phyloP scores from a whole-genome alignment of 1,140 invertebrate genomes.

The Uloborus diversus region DNA sequence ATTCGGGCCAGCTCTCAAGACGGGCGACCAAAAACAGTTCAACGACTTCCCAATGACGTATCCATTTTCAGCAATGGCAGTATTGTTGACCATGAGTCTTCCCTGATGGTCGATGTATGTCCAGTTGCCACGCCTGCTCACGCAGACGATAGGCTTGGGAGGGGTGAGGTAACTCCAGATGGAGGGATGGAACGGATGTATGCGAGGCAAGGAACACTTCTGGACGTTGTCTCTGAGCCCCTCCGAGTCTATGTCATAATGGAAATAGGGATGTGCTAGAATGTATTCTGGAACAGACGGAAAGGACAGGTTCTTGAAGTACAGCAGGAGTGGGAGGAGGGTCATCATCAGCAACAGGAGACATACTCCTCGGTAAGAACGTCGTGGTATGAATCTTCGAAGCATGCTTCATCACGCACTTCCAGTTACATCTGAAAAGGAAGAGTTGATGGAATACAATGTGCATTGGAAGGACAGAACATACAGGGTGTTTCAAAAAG shows the following conservation, averaged over 20 bases:
- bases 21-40: neutral
- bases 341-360: neutral
- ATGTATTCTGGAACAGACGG: neutral
- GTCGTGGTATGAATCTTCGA: neutral
- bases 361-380: neutral
- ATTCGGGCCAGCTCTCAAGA: neutral
- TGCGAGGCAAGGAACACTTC: conserved; percentile 1
- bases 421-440: too few relatives aligned
- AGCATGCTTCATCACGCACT: too few relatives aligned
- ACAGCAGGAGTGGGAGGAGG: neutral
- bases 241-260: conserved; percentile 9
- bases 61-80: neutral
- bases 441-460: too few relatives aligned
- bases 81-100: neutral
- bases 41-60: neutral
- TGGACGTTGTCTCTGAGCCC: neutral
- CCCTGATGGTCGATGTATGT: conserved; percentile 12
- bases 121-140: neutral
- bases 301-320: neutral
- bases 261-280: conserved; percentile 10
- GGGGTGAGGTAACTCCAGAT: conserved; percentile 2
- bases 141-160: neutral
- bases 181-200: conserved; percentile 36
- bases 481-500: too few relatives aligned
- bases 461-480: too few relatives aligned